A percentile compares a stretch with the other conserved stretches of the same genome.
phyloP scores from a whole-genome alignment of 2,797 vertebrate species.

The Argyrosomus regius region DNA sequence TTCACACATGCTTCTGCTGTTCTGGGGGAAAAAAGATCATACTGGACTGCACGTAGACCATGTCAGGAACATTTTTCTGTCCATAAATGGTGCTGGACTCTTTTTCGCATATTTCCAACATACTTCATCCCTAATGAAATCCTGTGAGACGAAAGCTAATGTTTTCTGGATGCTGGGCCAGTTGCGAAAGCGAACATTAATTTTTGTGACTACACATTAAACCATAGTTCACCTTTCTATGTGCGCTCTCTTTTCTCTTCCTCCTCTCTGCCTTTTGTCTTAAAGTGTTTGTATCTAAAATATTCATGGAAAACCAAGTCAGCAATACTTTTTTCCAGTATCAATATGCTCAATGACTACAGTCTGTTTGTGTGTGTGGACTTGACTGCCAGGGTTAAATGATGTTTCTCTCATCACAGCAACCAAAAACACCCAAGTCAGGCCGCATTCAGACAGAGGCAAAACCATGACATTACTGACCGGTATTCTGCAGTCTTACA shows the following conservation, averaged over 20 bases:
- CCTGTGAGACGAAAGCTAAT: not conserved
- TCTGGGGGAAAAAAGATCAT: not conserved
- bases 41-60: not conserved
- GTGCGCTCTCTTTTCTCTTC: not conserved
- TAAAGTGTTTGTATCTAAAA: not conserved
- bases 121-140: slow-evolving; percentile 16
- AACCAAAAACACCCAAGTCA: not conserved
- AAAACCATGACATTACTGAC: not conserved
- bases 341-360: not conserved
- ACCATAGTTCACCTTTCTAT: not conserved
- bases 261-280: not conserved
- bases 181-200: not conserved
- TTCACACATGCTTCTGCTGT: slow-evolving; percentile 19
- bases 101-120: slow-evolving; percentile 13
- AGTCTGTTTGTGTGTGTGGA: not conserved
- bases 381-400: no score
- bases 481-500: not conserved
- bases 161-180: not conserved
- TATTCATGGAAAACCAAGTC: not conserved
- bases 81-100: slow-evolving; percentile 15
- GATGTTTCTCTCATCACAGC: not conserved
- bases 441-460: not conserved
- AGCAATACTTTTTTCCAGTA: not conserved
- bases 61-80: slow-evolving; percentile 8
- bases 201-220: not conserved